Percentiles rank a stretch among this genome's conserved stretches.
These are phyloP conservation scores for Agriopis marginaria DNA, from an alignment of 2,888 invertebrate genomes.

Conservation along the genomic window DNA sequence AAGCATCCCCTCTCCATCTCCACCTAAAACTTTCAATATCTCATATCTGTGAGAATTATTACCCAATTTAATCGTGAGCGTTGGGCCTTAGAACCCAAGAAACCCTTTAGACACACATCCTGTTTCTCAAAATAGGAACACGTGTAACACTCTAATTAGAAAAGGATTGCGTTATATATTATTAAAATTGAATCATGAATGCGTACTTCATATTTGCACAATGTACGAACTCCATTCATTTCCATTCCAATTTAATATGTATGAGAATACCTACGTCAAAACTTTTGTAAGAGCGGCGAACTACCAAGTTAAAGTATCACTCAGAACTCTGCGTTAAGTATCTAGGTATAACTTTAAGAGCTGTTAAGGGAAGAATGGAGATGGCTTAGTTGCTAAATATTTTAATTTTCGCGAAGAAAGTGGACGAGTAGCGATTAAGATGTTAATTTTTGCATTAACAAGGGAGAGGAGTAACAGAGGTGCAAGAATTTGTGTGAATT, in stretches of 20 bases:
- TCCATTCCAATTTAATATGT: slow-evolving; percentile 67
- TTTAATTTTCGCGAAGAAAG: slow-evolving; percentile 30
- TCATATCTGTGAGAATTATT: too few relatives aligned
- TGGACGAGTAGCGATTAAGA: slow-evolving; percentile 25
- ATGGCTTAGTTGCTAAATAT: slow-evolving; percentile 32
- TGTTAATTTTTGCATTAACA: slow-evolving; percentile 35
- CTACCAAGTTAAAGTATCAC: slow-evolving; percentile 65
- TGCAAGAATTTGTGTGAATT: slow-evolving; percentile 14
- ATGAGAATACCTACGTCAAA: slow-evolving; percentile 64
- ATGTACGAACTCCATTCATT: slow-evolving; percentile 61
- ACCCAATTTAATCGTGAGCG: too few relatives aligned
- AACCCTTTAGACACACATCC: background rate
- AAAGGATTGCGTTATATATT: slow-evolving; percentile 49
- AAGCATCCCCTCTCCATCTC: too few relatives aligned
- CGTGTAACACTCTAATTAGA: slow-evolving; percentile 30
- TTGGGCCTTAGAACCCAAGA: background rate
- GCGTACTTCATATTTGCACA: slow-evolving; percentile 49
- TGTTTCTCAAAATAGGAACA: slow-evolving; percentile 1
- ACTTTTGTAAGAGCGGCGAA: slow-evolving; percentile 60
- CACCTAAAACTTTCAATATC: too few relatives aligned
- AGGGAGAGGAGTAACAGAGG: slow-evolving; percentile 12
- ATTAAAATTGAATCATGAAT: slow-evolving; percentile 49
- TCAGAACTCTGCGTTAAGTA: slow-evolving; percentile 46
- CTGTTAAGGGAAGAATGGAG: slow-evolving; percentile 33
- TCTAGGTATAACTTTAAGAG: slow-evolving; percentile 61